Percentiles rank a stretch among this genome's conserved stretches.
Evolutionary conservation across 2,113 vertebrate species (phyloP).

Genomic region (Mobula hypostoma): DNA sequence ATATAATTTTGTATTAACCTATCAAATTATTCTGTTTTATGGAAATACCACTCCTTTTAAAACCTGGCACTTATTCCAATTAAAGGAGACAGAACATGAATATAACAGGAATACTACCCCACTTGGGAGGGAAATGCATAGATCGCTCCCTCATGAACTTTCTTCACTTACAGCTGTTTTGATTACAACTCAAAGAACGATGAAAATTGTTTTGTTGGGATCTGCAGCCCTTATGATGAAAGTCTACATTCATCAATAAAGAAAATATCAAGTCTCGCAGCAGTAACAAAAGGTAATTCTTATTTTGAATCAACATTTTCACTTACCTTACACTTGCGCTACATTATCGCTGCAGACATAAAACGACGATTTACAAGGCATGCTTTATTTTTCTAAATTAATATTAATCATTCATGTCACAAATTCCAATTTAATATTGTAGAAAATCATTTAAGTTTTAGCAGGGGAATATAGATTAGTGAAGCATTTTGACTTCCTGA

Average conservation of each 20-base stretch:
- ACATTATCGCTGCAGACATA: not conserved
- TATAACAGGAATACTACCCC: not conserved
- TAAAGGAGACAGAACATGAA: not conserved
- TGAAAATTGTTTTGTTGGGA: too few relatives aligned
- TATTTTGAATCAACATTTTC: not conserved
- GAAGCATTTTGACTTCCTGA: not conserved
- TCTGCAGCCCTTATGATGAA: too few relatives aligned
- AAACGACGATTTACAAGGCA: not conserved
- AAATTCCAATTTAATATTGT: not conserved
- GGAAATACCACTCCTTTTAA: not conserved
- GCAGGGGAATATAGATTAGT: not conserved
- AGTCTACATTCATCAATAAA: too few relatives aligned
- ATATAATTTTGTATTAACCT: not conserved
- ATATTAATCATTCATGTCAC: not conserved
- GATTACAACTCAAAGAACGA: not conserved
- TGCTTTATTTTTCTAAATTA: not conserved
- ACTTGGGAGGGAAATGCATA: not conserved
- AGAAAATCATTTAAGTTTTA: not conserved
- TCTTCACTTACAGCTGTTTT: not conserved
- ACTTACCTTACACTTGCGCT: not conserved
- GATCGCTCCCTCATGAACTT: not conserved
- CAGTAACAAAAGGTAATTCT: not conserved
- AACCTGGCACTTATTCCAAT: not conserved
- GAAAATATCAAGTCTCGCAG: too few relatives aligned
- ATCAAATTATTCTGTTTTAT: not conserved